These are phyloP conservation scores for Aphrocallistes beatrix DNA, from an alignment of 37 sponge, comb jelly and placozoan species.

Conservation along the genomic window DNA sequence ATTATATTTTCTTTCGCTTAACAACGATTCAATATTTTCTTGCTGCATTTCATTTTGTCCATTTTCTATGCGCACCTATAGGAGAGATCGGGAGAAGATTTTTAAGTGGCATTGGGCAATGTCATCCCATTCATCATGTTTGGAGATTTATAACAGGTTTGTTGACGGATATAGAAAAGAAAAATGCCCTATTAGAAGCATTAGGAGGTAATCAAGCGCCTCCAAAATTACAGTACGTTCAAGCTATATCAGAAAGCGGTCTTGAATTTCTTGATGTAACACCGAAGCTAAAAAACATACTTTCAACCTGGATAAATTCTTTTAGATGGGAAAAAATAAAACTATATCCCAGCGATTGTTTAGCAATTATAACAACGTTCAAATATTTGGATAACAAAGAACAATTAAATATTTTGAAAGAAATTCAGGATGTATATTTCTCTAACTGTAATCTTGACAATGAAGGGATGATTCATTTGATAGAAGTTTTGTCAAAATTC, in stretches of 20 bases:
- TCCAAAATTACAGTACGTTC: background rate
- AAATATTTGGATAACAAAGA: background rate
- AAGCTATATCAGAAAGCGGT: background rate
- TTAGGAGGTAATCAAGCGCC: background rate
- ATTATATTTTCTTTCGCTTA: background rate
- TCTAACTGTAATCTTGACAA: background rate
- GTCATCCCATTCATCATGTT: background rate
- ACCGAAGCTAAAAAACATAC: background rate
- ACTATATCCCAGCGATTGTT: background rate
- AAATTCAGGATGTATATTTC: background rate
- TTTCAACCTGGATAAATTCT: background rate
- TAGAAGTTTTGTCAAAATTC: background rate
- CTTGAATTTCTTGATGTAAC: background rate
- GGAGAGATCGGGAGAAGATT: background rate
- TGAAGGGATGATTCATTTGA: slow-evolving; percentile 10
- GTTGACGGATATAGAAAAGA: background rate
- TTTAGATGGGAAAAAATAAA: background rate
- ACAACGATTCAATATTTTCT: slow-evolving; percentile 3
- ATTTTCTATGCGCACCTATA: background rate
- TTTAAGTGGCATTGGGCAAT: background rate
- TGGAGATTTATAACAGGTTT: background rate
- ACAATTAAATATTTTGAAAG: background rate
- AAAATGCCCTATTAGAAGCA: background rate
- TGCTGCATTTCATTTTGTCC: background rate
- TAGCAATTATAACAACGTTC: background rate